A percentile compares a stretch with the other conserved stretches of the same genome.
Evolutionary conservation across 2,113 vertebrate species (phyloP).

Genomic region (Serinus canaria): DNA sequence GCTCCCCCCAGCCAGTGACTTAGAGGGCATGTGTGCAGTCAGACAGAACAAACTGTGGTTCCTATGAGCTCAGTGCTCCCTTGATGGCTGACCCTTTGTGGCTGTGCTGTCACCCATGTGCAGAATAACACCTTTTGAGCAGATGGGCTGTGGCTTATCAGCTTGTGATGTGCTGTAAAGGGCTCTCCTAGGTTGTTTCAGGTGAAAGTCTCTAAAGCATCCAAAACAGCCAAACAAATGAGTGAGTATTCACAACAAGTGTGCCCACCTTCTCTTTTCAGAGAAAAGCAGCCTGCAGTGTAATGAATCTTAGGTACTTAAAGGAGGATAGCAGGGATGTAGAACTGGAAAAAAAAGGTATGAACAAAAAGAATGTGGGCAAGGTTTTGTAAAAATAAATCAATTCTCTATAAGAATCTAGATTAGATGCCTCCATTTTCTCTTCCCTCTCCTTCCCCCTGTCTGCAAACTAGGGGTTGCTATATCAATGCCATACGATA

Average conservation of each 20-base stretch:
- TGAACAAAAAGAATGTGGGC: not conserved
- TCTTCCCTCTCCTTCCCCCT: not conserved
- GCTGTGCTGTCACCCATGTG: not conserved
- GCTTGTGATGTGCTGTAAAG: not conserved
- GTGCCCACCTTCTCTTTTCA: not conserved
- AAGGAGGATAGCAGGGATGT: not conserved
- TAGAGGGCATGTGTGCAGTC: not conserved
- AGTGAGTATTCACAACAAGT: not conserved
- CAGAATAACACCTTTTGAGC: not conserved
- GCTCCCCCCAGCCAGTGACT: not conserved
- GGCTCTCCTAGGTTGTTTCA: not conserved
- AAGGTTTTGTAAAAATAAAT: not conserved
- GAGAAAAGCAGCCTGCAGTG: not conserved
- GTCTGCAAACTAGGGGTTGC: not conserved
- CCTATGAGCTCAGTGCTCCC: not conserved
- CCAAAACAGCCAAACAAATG: not conserved
- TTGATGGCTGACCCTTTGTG: not conserved
- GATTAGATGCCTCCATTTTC: not conserved
- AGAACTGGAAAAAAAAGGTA: not conserved
- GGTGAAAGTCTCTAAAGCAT: not conserved
- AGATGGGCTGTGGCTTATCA: not conserved
- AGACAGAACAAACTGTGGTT: not conserved
- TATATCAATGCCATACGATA: not conserved
- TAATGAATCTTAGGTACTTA: not conserved
- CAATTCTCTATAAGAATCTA: not conserved